Evolutionary conservation across 2,113 vertebrate species (phyloP).

Genomic region (Chaetodon auriga): DNA sequence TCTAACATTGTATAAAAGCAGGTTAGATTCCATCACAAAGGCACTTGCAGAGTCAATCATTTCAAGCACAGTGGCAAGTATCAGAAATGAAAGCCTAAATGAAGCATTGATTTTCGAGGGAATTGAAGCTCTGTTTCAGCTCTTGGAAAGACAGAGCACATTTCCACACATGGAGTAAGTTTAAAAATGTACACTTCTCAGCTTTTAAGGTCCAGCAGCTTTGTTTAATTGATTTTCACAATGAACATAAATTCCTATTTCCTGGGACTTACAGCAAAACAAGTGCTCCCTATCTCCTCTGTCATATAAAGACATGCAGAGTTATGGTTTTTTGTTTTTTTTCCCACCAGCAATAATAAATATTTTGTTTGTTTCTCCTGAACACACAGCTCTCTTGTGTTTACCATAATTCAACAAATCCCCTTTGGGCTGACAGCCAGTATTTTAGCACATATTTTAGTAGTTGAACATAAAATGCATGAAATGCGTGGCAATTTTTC

Average conservation of each 20-base stretch:
- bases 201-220: constrained; percentile 31
- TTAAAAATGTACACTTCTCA: constrained; percentile 38
- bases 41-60: constrained; percentile 26
- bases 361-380: constrained; percentile 54
- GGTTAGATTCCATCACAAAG: constrained; percentile 50
- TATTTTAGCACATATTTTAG: constrained; percentile 29
- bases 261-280: constrained; percentile 29
- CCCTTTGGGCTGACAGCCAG: constrained; percentile 48
- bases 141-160: constrained; percentile 14
- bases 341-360: constrained; percentile 43
- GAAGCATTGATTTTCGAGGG: constrained; percentile 48
- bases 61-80: constrained; percentile 1
- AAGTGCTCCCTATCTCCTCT: constrained; percentile 8
- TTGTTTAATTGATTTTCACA: constrained; percentile 69
- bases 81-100: constrained; percentile 43
- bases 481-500: neutral
- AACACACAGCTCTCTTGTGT: constrained; percentile 50
- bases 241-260: constrained; percentile 44
- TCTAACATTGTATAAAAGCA: neutral
- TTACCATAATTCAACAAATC: constrained; percentile 55
- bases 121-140: constrained; percentile 19
- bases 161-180: constrained; percentile 37
- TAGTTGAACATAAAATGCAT: constrained; percentile 33
- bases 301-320: constrained; percentile 38
- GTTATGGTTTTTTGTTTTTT: constrained; percentile 16